A percentile compares a stretch with the other conserved stretches of the same genome.
Evolutionary conservation across 2,113 vertebrate genomes (phyloP).

Genomic region (Crotalus helleri): DNA sequence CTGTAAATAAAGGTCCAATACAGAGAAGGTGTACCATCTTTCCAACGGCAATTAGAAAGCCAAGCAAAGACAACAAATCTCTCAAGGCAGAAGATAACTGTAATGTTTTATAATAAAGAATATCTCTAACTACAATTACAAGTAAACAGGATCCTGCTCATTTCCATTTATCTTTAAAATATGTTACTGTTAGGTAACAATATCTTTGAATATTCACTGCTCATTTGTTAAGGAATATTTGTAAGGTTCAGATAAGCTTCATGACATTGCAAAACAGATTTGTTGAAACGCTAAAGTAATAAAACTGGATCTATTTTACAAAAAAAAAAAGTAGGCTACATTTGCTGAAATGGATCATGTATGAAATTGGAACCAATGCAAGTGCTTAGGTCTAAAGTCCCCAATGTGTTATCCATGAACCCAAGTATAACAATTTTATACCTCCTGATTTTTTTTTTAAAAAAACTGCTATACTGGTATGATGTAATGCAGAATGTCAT

Average conservation of each 20-base stretch:
- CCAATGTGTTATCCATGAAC: too few relatives aligned
- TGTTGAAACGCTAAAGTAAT: background rate
- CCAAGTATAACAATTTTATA: background rate
- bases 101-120: background rate
- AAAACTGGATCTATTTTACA: background rate
- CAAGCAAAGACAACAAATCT: background rate
- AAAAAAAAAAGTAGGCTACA: background rate
- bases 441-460: background rate
- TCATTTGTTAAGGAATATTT: background rate
- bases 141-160: background rate
- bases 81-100: background rate
- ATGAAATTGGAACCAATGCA: background rate
- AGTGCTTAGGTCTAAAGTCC: background rate
- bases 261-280: background rate
- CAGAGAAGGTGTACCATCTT: background rate
- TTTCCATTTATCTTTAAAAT: background rate
- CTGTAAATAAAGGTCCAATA: background rate
- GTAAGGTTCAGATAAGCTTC: background rate
- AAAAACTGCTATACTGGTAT: background rate
- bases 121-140: background rate
- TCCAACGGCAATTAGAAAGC: background rate
- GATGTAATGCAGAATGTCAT: background rate
- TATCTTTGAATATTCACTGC: background rate
- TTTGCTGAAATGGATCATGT: background rate
- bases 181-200: background rate